Percentiles rank a stretch among this genome's conserved stretches.
Conservation (phyloP, 2,113 vertebrate genomes). For the Pteropus alecto region DNA sequence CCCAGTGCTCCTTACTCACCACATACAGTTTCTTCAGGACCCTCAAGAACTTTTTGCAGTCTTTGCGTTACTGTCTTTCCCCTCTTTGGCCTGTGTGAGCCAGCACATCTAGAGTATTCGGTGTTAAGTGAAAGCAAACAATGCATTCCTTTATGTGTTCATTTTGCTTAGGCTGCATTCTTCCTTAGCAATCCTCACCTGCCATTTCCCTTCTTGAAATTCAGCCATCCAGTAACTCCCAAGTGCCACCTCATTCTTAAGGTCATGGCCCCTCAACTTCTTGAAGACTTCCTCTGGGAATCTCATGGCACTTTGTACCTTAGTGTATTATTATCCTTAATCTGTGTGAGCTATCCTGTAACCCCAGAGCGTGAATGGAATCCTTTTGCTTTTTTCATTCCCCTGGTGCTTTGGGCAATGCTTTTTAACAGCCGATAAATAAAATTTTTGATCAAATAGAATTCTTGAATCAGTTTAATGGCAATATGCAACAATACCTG, state of each 20-base stretch:
- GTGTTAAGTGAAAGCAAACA: neutral
- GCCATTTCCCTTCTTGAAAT: neutral
- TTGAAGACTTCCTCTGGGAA: neutral
- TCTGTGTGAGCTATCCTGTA: neutral
- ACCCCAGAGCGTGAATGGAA: neutral
- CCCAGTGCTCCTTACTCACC: neutral
- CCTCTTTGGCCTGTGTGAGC: neutral
- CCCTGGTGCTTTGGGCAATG: neutral
- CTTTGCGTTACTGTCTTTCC: neutral
- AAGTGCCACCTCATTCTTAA: neutral
- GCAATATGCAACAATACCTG: neutral
- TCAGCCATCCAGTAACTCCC: neutral
- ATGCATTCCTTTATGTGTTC: neutral
- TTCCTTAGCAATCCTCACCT: neutral
- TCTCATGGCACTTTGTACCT: neutral
- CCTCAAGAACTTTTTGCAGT: neutral
- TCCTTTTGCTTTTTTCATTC: neutral
- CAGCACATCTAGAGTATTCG: neutral
- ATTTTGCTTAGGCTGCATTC: neutral
- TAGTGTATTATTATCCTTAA: neutral
- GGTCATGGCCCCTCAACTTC: neutral
- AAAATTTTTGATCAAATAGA: neutral
- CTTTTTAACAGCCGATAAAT: neutral
- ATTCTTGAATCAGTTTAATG: slow-evolving; percentile 11
- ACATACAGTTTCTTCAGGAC: neutral